These are phyloP conservation scores for Steinernema carpocapsae DNA, from an alignment of 2,888 invertebrate genomes.

Conservation along the genomic window DNA sequence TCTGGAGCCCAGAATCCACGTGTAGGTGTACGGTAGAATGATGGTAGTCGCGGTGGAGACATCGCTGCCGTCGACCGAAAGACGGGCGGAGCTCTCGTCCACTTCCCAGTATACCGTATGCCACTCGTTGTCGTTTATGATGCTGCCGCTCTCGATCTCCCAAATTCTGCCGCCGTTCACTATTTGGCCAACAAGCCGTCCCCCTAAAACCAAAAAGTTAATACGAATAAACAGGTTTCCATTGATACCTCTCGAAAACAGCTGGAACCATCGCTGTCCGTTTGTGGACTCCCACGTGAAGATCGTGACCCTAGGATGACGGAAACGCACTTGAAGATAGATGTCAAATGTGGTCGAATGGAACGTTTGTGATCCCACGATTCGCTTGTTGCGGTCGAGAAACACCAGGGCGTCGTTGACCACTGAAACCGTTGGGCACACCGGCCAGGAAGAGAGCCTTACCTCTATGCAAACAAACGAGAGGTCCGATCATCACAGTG, in stretches of 20 bases:
- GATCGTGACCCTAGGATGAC: slow-evolving; percentile 62
- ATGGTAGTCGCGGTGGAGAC: slow-evolving; percentile 5
- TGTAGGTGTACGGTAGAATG: slow-evolving; percentile 50
- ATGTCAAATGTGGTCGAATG: slow-evolving; percentile 56
- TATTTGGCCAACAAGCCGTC: slow-evolving; percentile 62
- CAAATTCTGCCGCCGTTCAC: slow-evolving; percentile 64
- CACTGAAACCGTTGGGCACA: slow-evolving; percentile 42
- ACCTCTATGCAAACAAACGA: slow-evolving; percentile 59
- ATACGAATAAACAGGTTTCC: background rate
- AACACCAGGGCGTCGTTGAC: slow-evolving; percentile 64
- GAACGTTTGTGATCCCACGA: slow-evolving; percentile 57
- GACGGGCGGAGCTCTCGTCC: slow-evolving; percentile 29
- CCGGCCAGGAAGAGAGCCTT: background rate
- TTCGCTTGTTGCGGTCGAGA: slow-evolving; percentile 62
- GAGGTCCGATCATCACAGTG: slow-evolving; percentile 61
- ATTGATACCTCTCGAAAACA: slow-evolving; percentile 55
- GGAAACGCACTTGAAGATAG: slow-evolving; percentile 59
- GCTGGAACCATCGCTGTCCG: slow-evolving; percentile 66
- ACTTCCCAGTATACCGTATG: slow-evolving; percentile 57
- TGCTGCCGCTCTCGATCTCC: slow-evolving; percentile 54
- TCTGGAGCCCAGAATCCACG: slow-evolving; percentile 57
- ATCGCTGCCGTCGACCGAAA: slow-evolving; percentile 4
- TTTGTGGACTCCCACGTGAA: slow-evolving; percentile 65
- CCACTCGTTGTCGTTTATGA: slow-evolving; percentile 64
- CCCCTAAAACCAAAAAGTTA: slow-evolving; percentile 42